A percentile compares a stretch with the other conserved stretches of the same genome.
Evolutionary conservation across 2,113 vertebrate species (phyloP).

Genomic region (Tupaia tana): DNA sequence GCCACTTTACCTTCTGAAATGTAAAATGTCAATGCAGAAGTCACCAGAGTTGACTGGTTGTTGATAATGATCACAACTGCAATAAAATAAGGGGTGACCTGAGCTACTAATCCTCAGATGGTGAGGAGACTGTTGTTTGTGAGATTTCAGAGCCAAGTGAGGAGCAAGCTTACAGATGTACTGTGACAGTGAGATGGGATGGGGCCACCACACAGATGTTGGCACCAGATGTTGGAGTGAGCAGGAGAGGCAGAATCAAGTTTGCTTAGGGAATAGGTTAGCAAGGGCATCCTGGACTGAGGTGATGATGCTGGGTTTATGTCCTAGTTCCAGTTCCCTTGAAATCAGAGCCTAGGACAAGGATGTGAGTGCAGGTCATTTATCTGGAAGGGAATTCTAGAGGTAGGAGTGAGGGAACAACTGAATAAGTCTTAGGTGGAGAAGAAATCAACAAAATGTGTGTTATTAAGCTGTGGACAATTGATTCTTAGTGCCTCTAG

Average conservation of each 20-base stretch:
- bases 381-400: not conserved
- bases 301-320: not conserved
- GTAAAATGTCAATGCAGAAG: not conserved
- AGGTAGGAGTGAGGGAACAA: not conserved
- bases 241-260: not conserved
- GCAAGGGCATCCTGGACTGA: not conserved
- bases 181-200: too few species aligned
- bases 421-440: not conserved
- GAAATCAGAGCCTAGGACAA: not conserved
- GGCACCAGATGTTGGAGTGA: not conserved
- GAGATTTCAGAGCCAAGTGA: rapidly evolving
- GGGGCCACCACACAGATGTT: too few species aligned
- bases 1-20: not conserved
- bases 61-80: not conserved
- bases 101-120: not conserved
- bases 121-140: not conserved
- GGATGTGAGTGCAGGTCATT: not conserved
- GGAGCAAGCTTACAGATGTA: not conserved
- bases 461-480: not conserved
- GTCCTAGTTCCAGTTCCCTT: not conserved
- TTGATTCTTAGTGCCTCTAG: not conserved
- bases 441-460: not conserved
- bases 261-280: not conserved
- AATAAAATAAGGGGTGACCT: not conserved
- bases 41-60: not conserved